Evolutionary conservation across 2,113 vertebrate genomes (phyloP), one percentile per base, ranked within the genome.

Genomic region (Varanus komodoensis): DNA sequence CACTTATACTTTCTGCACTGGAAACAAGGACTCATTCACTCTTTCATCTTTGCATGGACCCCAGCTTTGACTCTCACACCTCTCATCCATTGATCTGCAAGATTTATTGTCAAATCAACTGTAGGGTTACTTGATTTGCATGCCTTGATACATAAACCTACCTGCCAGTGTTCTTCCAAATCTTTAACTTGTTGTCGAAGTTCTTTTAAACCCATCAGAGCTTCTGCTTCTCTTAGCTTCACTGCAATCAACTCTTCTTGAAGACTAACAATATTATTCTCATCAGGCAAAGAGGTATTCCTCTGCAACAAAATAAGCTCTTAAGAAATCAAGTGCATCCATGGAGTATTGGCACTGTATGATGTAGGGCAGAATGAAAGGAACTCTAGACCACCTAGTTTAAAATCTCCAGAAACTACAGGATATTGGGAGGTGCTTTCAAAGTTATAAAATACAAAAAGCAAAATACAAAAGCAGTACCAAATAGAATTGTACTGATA

Each of bases 111-210:
- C 8, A 34, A 84, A 74, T 64, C 29, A n/a, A 61, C 19, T 82
- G 48, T 57, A 81, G 48, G 32, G 5, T 14, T 19, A 48, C 57
- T 78, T 78, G 2, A 38, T 25, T 29, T 52, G 25, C 8, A n/a
- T 52, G 19, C 27, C n/a, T 11, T 0, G 79, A 87, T 1, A 7
- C 0, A 34, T 77, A 25, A 14, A 12, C 96, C 92, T 96, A 99
- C 99, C 98, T 99, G 99, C 99, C 99, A 99, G 96, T 99, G 99
- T 11, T 99, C 98, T 29, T 99, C 99, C 96, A 99, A 97, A 93
- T 98, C 98, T 93, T 97, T 96, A 91, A 99, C 98, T 94, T 99
- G 99, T 93, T 99, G 98, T 75, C 98, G 97, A 84, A 99, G 97
- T 96, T 99, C 98, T 94, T 99, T 99, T 69, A 99, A 96, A 80